These are phyloP conservation scores for Sorex fumeus DNA, from an alignment of 2,113 vertebrate species.

Conservation along the genomic window DNA sequence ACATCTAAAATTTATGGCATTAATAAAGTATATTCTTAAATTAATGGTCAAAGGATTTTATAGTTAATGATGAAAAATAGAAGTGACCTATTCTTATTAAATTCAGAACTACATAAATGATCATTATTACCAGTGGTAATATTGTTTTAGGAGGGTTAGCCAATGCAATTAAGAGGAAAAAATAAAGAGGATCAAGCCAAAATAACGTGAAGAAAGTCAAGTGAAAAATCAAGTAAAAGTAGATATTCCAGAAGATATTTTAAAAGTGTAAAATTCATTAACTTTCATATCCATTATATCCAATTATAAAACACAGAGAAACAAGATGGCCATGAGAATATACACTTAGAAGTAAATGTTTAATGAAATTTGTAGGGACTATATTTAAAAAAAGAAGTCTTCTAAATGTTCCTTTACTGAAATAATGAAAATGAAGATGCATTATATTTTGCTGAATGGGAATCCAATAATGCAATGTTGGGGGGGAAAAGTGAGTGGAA, in stretches of 20 bases:
- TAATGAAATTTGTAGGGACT: neutral
- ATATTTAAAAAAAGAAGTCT: constrained; percentile 26
- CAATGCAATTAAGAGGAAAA: neutral
- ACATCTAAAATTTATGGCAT: constrained; percentile 32
- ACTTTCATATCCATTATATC: neutral
- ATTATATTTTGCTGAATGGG: neutral
- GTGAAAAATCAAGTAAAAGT: constrained; percentile 23
- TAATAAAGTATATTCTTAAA: constrained; percentile 56
- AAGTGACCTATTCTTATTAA: neutral
- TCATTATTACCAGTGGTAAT: neutral
- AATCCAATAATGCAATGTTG: neutral
- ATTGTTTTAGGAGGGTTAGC: neutral
- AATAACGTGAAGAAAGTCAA: neutral
- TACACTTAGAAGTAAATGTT: constrained; percentile 9
- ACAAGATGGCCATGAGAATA: neutral
- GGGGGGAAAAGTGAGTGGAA: neutral
- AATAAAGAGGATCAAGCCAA: constrained; percentile 1
- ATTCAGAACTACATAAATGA: constrained; percentile 1
- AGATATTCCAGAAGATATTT: constrained; percentile 56
- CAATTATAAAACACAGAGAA: constrained; percentile 31
- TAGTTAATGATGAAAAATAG: constrained; percentile 54
- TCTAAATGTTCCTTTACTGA: constrained; percentile 15
- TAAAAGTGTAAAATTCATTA: constrained; percentile 51
- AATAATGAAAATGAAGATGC: neutral
- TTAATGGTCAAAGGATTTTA: constrained; percentile 40